Evolutionary conservation across 1,140 invertebrate species (phyloP).

Genomic region (Conus betulinus): DNA sequence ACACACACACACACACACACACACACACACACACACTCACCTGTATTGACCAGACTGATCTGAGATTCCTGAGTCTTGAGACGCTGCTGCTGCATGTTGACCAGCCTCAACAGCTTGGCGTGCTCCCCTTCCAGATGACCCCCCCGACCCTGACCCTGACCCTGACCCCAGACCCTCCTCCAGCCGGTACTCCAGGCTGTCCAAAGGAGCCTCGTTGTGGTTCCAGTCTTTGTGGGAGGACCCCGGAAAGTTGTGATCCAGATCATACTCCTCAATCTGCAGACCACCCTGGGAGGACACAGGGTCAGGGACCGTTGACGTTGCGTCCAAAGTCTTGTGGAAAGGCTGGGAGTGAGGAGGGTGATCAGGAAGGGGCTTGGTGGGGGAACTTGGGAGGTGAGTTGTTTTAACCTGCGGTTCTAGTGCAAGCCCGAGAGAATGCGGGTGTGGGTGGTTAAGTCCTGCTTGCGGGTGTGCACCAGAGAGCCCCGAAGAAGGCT

Average conservation of each 20-base stretch:
- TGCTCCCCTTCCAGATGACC: slow-evolving; percentile 74
- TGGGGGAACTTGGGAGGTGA: background rate
- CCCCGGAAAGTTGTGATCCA: slow-evolving; percentile 67
- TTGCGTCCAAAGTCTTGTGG: no score
- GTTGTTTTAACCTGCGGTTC: no score
- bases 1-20: background rate
- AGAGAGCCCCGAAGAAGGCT: background rate
- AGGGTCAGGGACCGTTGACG: no score
- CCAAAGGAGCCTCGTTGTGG: slow-evolving; percentile 43
- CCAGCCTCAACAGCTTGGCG: slow-evolving; percentile 87
- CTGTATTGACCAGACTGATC: slow-evolving; percentile 83
- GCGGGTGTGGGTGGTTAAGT: background rate
- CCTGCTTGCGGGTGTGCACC: no score
- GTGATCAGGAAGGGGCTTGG: background rate
- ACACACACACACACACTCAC: slow-evolving; percentile 51
- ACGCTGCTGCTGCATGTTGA: slow-evolving; percentile 93
- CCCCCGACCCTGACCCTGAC: slow-evolving; percentile 43
- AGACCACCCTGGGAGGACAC: slow-evolving; percentile 70
- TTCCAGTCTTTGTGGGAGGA: slow-evolving; percentile 52
- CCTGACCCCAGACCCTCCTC: slow-evolving; percentile 45
- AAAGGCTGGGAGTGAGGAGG: background rate
- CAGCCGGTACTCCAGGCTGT: slow-evolving; percentile 49
- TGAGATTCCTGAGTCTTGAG: slow-evolving; percentile 91
- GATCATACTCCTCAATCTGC: slow-evolving; percentile 65
- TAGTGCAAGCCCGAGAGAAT: background rate